Evolutionary conservation across 2,113 vertebrate genomes (phyloP).

Genomic region (Brachypodius melanocephalos): DNA sequence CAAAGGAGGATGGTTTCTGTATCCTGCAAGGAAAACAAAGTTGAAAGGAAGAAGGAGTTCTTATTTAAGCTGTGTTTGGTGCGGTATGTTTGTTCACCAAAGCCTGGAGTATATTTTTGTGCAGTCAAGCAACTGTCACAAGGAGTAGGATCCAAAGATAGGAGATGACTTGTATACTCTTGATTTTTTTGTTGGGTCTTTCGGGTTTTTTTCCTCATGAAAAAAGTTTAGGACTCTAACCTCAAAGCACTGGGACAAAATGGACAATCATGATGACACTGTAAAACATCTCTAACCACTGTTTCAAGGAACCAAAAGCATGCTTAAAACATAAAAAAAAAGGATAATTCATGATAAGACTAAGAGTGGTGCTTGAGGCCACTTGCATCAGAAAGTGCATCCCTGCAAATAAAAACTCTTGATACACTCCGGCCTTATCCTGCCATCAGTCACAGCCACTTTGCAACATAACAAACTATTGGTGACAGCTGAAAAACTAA

Average conservation of each 20-base stretch:
- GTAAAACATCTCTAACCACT: background rate
- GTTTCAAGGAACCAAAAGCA: background rate
- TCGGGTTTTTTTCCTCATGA: background rate
- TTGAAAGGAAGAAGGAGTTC: background rate
- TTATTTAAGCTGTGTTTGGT: background rate
- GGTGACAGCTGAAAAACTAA: background rate
- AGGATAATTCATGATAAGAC: background rate
- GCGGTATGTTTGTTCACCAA: background rate
- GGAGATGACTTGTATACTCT: background rate
- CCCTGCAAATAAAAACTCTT: background rate
- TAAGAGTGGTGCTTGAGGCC: background rate
- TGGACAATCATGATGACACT: background rate
- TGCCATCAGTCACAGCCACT: background rate
- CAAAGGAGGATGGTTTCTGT: background rate
- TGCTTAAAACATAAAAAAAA: fast-evolving
- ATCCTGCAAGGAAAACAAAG: background rate
- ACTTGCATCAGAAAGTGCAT: background rate
- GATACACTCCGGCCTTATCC: background rate
- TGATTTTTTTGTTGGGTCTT: background rate
- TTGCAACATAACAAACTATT: background rate
- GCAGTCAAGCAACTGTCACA: background rate
- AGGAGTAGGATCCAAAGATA: background rate
- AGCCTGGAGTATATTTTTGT: background rate
- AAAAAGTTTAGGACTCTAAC: background rate
- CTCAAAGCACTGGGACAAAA: background rate